phyloP scores from a whole-genome alignment of 2,113 vertebrate genomes.

The Ophiodon elongatus region DNA sequence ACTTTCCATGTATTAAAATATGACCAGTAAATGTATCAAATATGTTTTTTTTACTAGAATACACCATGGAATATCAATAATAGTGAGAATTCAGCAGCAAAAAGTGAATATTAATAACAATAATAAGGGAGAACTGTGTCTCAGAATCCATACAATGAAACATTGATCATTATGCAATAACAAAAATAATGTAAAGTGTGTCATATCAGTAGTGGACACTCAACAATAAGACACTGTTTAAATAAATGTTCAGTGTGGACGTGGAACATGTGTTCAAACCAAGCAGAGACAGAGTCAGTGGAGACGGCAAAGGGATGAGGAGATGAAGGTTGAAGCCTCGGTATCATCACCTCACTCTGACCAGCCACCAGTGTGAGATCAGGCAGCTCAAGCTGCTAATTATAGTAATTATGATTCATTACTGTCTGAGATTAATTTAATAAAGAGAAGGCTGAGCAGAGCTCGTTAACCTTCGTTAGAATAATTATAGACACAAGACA shows the following conservation, averaged over 20 bases:
- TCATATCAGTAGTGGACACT: not conserved
- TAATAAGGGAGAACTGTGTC: not conserved
- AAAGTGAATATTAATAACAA: not conserved
- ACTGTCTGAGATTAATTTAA: conserved; percentile 93
- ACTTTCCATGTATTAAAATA: not conserved
- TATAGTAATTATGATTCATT: conserved; percentile 96
- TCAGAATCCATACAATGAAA: not conserved
- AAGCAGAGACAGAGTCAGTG: not conserved
- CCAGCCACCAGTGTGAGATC: conserved; percentile 49
- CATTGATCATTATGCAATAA: not conserved
- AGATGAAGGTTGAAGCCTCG: conserved; percentile 22
- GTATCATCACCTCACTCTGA: conserved; percentile 49
- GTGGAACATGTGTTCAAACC: not conserved
- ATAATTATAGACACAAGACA: conserved; percentile 87
- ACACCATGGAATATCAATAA: not conserved
- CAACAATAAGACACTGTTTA: not conserved
- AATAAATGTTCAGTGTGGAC: conserved; percentile 1
- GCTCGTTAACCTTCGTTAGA: conserved; percentile 96
- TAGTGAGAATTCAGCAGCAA: not conserved
- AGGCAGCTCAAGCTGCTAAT: conserved; percentile 89
- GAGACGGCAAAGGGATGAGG: not conserved
- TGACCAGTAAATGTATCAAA: not conserved
- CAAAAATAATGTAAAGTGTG: not conserved
- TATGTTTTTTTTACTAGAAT: not conserved
- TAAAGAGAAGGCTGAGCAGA: conserved; percentile 90